phyloP scores from a whole-genome alignment of 2,113 vertebrate genomes.

The Callipepla squamata region DNA sequence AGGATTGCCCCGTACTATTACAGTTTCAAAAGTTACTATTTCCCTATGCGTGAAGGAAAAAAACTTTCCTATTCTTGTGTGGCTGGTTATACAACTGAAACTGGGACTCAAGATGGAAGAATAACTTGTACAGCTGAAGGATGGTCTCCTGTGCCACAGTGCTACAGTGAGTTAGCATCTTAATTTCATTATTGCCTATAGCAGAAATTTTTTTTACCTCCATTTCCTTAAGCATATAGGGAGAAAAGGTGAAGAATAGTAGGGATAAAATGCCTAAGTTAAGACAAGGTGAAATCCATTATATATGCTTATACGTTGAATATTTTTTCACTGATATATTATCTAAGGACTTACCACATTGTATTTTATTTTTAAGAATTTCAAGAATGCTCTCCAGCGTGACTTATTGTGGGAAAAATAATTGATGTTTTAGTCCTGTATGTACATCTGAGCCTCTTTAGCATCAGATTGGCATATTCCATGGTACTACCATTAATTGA shows the following conservation, averaged over 20 bases:
- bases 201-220: background rate
- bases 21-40: conserved; percentile 75
- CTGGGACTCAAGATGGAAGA: conserved; percentile 61
- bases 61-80: conserved; percentile 70
- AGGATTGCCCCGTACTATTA: conserved; percentile 76
- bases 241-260: background rate
- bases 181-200: background rate
- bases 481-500: background rate
- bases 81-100: conserved; percentile 71
- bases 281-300: background rate
- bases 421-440: background rate
- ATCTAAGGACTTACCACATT: background rate
- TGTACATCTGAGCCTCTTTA: background rate
- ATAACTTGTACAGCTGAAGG: conserved; percentile 69
- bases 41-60: conserved; percentile 67
- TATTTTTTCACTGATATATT: background rate
- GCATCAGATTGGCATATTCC: background rate
- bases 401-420: background rate
- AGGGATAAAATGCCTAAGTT: background rate
- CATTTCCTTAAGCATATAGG: background rate
- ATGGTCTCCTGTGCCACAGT: conserved; percentile 72
- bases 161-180: conserved; percentile 73
- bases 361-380: background rate
- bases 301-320: background rate
- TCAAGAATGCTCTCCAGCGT: background rate